Evolutionary conservation across 1,140 invertebrate species (phyloP).

Genomic region (Brachionus koreanus): DNA sequence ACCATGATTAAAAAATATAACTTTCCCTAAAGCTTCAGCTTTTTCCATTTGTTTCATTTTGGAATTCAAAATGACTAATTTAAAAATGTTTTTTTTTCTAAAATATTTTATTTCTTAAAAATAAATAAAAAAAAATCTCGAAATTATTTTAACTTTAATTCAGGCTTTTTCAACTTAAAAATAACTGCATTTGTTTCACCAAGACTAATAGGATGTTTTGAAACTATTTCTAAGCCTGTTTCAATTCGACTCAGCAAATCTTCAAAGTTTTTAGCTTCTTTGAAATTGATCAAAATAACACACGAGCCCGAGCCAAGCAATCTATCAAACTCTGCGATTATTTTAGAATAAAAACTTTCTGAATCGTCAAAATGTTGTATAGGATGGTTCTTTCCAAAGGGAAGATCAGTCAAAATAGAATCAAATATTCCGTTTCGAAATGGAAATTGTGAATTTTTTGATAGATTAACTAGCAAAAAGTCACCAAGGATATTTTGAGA

Average conservation of each 20-base stretch:
- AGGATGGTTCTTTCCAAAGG: neutral
- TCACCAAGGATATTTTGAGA: neutral
- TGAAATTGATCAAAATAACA: neutral
- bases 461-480: neutral
- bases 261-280: neutral
- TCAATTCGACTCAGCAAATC: neutral
- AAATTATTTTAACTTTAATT: constrained; percentile 23
- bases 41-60: neutral
- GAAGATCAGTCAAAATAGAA: constrained; percentile 5
- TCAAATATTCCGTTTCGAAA: neutral
- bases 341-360: neutral
- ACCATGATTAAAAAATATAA: neutral
- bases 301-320: neutral
- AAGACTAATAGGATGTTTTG: neutral
- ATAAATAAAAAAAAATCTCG: neutral
- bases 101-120: neutral
- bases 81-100: neutral
- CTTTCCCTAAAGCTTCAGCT: neutral
- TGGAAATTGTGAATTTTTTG: neutral
- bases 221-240: neutral
- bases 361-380: neutral
- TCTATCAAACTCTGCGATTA: neutral
- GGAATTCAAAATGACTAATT: neutral
- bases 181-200: constrained; percentile 26
- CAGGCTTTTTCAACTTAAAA: neutral